Conservation (phyloP, 2,888 invertebrate species). For the Tenthredo distinguenda region DNA sequence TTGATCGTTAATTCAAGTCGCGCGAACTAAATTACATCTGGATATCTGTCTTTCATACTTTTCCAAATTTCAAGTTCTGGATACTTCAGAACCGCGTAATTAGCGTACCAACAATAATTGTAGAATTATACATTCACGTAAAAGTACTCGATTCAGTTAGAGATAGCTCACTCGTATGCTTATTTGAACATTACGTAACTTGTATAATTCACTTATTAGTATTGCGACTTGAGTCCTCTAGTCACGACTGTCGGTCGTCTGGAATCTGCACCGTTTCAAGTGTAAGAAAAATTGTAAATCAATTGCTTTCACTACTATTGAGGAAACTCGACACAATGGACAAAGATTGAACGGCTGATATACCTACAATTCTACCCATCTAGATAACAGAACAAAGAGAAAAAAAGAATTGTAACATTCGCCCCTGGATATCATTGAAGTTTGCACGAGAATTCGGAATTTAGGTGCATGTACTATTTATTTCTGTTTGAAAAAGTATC, state of each 20-base stretch:
- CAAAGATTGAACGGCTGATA: background rate
- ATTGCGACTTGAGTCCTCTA: background rate
- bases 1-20: background rate
- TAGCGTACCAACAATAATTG: background rate
- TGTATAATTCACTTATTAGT: background rate
- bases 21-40: background rate
- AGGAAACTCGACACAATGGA: background rate
- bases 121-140: background rate
- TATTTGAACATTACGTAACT: background rate
- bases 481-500: background rate
- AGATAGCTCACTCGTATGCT: background rate
- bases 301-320: background rate
- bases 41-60: background rate
- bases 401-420: background rate
- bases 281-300: background rate
- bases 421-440: background rate
- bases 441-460: background rate
- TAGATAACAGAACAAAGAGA: background rate
- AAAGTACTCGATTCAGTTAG: background rate
- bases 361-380: background rate
- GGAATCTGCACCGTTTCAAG: background rate
- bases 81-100: background rate
- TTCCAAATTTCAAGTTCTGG: background rate
- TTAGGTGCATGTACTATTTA: background rate
- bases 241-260: background rate